Percentiles rank a stretch among this genome's conserved stretches.
Evolutionary conservation across 2,113 vertebrate genomes (phyloP).

Genomic region (Zosterops hypoxanthus): DNA sequence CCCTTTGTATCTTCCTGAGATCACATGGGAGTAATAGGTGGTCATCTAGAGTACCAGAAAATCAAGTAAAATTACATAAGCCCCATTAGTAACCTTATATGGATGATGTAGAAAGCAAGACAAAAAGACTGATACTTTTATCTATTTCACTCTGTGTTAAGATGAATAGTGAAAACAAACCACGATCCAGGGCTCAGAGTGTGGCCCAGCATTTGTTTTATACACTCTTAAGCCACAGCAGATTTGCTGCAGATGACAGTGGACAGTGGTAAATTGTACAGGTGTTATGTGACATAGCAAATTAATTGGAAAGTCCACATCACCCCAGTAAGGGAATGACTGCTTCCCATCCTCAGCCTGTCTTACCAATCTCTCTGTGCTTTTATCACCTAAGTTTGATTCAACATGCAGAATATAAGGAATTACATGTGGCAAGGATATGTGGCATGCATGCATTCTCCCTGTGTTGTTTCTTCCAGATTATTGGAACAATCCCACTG

Average conservation of each 20-base stretch:
- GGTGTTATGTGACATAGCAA: rapidly evolving
- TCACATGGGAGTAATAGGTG: neutral
- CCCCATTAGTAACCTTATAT: neutral
- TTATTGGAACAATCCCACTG: constrained; percentile 98
- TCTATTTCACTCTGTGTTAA: neutral
- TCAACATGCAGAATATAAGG: neutral
- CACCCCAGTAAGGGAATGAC: neutral
- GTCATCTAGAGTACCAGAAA: neutral
- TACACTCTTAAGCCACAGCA: neutral
- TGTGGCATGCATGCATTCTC: neutral
- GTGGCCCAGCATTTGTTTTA: neutral
- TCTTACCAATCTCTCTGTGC: neutral
- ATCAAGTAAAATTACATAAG: neutral
- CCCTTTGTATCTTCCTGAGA: neutral
- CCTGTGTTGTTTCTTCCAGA: constrained; percentile 80
- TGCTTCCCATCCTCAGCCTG: neutral
- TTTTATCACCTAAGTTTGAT: neutral
- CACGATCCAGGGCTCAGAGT: neutral
- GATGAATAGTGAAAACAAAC: neutral
- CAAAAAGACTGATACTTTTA: neutral
- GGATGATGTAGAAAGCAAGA: neutral
- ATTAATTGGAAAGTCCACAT: neutral
- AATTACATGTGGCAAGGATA: neutral
- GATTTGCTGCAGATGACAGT: neutral
- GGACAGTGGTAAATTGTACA: neutral